These are phyloP conservation scores for Vultur gryphus DNA, from an alignment of 2,797 vertebrate genomes.

Conservation along the genomic window DNA sequence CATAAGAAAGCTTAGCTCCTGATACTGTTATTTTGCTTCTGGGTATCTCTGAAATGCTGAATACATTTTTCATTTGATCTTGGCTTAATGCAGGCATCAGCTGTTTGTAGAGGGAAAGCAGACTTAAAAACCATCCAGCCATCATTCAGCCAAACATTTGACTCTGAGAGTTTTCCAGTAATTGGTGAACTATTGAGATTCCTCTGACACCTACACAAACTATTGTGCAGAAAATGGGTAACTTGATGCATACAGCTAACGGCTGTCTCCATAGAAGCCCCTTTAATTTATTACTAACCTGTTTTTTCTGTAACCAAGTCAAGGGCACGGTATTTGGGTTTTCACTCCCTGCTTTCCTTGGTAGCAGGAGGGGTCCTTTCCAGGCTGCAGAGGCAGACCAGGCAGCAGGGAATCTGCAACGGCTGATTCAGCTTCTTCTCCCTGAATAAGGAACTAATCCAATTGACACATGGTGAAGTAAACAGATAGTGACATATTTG, in stretches of 20 bases:
- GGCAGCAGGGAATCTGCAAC: slow-evolving; percentile 43
- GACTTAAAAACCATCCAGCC: slow-evolving; percentile 10
- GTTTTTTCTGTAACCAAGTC: slow-evolving; percentile 4
- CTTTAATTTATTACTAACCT: slow-evolving; percentile 54
- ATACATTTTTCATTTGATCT: slow-evolving; percentile 74
- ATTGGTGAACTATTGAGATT: slow-evolving; percentile 64
- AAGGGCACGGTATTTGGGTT: slow-evolving; percentile 20
- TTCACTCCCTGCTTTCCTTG: slow-evolving; percentile 39
- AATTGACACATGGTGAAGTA: slow-evolving; percentile 64
- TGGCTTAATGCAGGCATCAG: slow-evolving; percentile 71
- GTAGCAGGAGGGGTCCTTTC: slow-evolving; percentile 42
- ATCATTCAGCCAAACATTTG: slow-evolving; percentile 45
- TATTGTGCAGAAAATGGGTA: slow-evolving; percentile 19
- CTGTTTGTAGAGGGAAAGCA: slow-evolving; percentile 59
- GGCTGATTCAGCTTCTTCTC: slow-evolving; percentile 56
- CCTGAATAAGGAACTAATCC: slow-evolving; percentile 64
- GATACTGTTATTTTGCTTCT: slow-evolving; percentile 44
- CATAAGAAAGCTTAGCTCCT: slow-evolving; percentile 57
- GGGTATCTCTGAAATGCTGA: slow-evolving; percentile 71
- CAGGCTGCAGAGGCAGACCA: not conserved
- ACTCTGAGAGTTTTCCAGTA: slow-evolving; percentile 60
- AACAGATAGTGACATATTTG: slow-evolving; percentile 77
- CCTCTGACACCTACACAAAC: slow-evolving; percentile 60
- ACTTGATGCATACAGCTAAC: slow-evolving; percentile 40
- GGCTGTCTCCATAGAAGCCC: not conserved